These are phyloP conservation scores for Dioctria rufipes DNA, from an alignment of 2,888 invertebrate species.

Conservation along the genomic window DNA sequence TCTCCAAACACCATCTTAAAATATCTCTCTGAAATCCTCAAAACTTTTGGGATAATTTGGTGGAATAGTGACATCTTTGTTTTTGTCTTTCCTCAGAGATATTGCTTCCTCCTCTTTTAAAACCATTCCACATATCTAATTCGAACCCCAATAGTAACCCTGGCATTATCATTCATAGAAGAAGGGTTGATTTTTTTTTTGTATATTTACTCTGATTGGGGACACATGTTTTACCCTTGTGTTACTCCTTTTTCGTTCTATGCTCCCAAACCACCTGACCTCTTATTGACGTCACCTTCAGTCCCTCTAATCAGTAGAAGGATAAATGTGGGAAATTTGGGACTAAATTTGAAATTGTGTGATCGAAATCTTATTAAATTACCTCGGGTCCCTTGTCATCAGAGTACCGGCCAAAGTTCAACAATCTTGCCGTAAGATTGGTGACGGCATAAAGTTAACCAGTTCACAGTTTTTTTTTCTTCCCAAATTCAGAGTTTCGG, in stretches of 20 bases:
- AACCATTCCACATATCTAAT: slow-evolving; percentile 37
- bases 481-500: slow-evolving; percentile 22
- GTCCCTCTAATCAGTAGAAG: slow-evolving; percentile 38
- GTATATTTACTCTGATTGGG: slow-evolving; percentile 33
- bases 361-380: slow-evolving; percentile 49
- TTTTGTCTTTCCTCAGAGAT: background rate
- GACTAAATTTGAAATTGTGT: slow-evolving; percentile 50
- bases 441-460: slow-evolving; percentile 37
- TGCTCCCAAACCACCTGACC: slow-evolving; percentile 30
- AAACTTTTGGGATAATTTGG: slow-evolving; percentile 1
- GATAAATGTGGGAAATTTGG: slow-evolving; percentile 47
- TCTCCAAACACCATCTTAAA: slow-evolving; percentile 4
- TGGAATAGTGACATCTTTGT: background rate
- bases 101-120: slow-evolving; percentile 14
- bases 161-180: slow-evolving; percentile 6
- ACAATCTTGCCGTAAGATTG: slow-evolving; percentile 44
- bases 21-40: background rate
- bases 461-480: slow-evolving; percentile 21
- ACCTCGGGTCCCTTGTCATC: slow-evolving; percentile 46
- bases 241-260: slow-evolving; percentile 24
- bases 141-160: slow-evolving; percentile 27
- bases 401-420: slow-evolving; percentile 44
- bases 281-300: slow-evolving; percentile 13
- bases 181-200: slow-evolving; percentile 22
- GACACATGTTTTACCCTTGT: slow-evolving; percentile 46